Percentiles rank a stretch among this genome's conserved stretches.
Conservation (phyloP, 2,797 vertebrate species). For the Halcyon smyrnensis region DNA sequence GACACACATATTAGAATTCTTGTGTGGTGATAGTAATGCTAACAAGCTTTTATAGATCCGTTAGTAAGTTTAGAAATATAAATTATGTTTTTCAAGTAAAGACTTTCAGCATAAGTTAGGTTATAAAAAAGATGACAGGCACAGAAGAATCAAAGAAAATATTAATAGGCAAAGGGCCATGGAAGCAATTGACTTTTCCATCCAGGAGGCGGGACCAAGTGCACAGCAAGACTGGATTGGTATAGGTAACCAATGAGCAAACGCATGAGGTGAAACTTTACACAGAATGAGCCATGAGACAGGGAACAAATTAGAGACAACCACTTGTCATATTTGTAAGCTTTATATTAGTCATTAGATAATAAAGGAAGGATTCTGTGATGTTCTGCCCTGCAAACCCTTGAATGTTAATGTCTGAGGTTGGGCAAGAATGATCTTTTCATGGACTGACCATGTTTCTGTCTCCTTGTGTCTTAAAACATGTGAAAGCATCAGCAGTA, state of each 20-base stretch:
- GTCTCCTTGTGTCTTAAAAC: not conserved
- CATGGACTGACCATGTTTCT: not conserved
- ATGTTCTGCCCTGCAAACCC: not conserved
- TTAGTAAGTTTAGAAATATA: not conserved
- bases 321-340: not conserved
- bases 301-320: not conserved
- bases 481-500: not conserved
- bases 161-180: not conserved
- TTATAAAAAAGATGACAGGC: not conserved
- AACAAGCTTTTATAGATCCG: not conserved
- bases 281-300: not conserved
- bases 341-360: not conserved
- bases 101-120: not conserved
- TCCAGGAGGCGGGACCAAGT: not conserved
- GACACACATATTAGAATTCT: fast-evolving
- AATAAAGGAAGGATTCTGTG: not conserved
- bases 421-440: not conserved
- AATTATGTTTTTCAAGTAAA: not conserved
- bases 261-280: not conserved
- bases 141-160: not conserved
- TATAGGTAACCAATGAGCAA: not conserved
- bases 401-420: not conserved
- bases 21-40: not conserved
- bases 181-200: not conserved
- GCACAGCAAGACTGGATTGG: not conserved